Base-by-base conservation (phyloP, 2,113 vertebrate genomes). In the Ceratotherium simum region DNA sequence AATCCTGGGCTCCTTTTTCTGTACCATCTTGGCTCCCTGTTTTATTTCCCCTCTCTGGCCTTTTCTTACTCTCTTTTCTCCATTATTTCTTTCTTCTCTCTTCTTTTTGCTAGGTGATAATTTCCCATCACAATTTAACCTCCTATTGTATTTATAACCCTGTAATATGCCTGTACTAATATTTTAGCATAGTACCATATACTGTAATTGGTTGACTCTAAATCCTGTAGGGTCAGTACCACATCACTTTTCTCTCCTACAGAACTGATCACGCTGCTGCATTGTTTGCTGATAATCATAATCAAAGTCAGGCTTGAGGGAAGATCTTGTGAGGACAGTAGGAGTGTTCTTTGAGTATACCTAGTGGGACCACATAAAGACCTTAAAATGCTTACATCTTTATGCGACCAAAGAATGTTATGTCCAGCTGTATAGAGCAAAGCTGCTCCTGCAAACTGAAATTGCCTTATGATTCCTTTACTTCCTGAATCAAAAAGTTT, bases 231-330 rank as follows among this genome's bases (percentile, higher is more conserved):
- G 5, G 2, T 84, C 14, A 10, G 4, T 39, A 12, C 4, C 23
- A 8, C 1, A 20, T 72, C 3, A 3, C 16, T 78, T 95, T 94
- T 72, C 29, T 72, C 72, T 25, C 18, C 29, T 62, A 17, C 0
- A 31, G 5, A 12, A 46, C 4, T 27, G 17, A 62, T 69, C n/a
- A 78, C 5, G 73, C 7, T 42, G 21, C 42, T 81, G 11, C 17
- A 64, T 12, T 91, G 17, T 81, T 76, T 91, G 42, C 81, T 51
- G 18, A 42, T 81, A 7, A 39, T 76, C 60, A 27, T 51, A 23
- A 65, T 93, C 80, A 95, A 93, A 93, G 82, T 79, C 27, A 88
- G 23, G n/a, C 42, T 81, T 81, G 42, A 93, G 67, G 90, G 81
- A 78, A 76, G 62, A 58, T 39, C 5, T 36, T 72, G 42, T 3